A percentile compares a stretch with the other conserved stretches of the same genome.
These are phyloP conservation scores for Odiellus spinosus DNA, from an alignment of 2,888 invertebrate genomes.

Conservation along the genomic window DNA sequence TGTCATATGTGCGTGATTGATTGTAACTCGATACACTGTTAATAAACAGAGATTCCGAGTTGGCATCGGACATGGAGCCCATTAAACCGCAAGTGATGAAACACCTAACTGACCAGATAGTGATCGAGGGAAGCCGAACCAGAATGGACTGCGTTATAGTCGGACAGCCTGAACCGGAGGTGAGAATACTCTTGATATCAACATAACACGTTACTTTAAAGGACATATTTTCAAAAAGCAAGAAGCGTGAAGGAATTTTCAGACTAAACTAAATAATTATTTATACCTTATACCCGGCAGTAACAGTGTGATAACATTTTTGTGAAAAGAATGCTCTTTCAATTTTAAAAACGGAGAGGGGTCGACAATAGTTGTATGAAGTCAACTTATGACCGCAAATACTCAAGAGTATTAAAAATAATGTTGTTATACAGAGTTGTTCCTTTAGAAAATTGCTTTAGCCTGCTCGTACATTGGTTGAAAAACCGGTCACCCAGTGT, in stretches of 20 bases:
- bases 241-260: neutral
- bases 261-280: constrained; percentile 41
- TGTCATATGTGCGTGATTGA: neutral
- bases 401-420: too few species aligned
- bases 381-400: too few species aligned
- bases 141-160: constrained; percentile 58
- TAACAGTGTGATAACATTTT: too few species aligned
- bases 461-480: too few species aligned
- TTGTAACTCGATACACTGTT: neutral
- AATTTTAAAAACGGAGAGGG: too few species aligned
- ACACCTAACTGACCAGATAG: constrained; percentile 47
- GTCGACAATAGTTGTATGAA: too few species aligned
- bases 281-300: too few species aligned
- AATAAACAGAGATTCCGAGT: constrained; percentile 40
- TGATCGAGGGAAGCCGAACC: constrained; percentile 47
- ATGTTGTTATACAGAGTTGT: too few species aligned
- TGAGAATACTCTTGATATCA: constrained; percentile 28
- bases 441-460: too few species aligned
- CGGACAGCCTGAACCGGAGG: constrained; percentile 66
- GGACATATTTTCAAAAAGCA: neutral
- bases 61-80: constrained; percentile 49
- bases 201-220: neutral
- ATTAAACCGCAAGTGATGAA: constrained; percentile 53
- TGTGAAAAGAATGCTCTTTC: too few species aligned
- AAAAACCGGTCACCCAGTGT: too few species aligned